phyloP scores from a whole-genome alignment of 2,888 invertebrate genomes.

The Halictus quadricinctus region DNA sequence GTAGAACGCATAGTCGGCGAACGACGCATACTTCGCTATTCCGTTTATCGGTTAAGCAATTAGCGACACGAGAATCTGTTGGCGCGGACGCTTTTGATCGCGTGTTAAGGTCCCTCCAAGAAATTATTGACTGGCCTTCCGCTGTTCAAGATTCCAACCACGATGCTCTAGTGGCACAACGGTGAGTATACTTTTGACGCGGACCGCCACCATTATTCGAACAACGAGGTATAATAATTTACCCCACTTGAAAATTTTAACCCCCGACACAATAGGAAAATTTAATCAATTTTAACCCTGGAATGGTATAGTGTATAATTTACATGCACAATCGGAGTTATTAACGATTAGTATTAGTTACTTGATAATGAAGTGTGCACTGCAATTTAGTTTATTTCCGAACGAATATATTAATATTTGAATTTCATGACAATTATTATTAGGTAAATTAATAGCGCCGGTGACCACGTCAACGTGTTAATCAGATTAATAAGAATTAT shows the following conservation, averaged over 20 bases:
- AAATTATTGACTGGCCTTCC: not conserved
- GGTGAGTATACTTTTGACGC: not conserved
- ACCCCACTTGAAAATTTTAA: not conserved
- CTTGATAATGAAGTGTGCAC: no score
- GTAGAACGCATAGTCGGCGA: slow-evolving; percentile 25
- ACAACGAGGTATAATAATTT: not conserved
- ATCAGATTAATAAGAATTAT: no score
- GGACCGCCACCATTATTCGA: not conserved
- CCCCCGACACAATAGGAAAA: not conserved
- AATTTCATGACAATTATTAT: no score
- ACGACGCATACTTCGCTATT: slow-evolving; percentile 21
- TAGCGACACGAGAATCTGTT: slow-evolving; percentile 38
- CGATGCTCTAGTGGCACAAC: not conserved
- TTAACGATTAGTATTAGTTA: no score
- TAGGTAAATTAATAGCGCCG: no score
- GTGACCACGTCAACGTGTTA: no score
- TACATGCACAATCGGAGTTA: no score
- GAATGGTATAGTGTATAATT: no score
- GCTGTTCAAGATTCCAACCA: not conserved
- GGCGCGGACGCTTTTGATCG: slow-evolving; percentile 8
- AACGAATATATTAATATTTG: no score
- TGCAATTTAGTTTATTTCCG: no score
- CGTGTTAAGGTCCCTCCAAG: not conserved
- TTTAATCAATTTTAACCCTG: not conserved
- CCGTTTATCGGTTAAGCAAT: slow-evolving; percentile 38